Base-by-base conservation (phyloP, 1,140 invertebrate genomes). In the Macrobrachium nipponense region DNA sequence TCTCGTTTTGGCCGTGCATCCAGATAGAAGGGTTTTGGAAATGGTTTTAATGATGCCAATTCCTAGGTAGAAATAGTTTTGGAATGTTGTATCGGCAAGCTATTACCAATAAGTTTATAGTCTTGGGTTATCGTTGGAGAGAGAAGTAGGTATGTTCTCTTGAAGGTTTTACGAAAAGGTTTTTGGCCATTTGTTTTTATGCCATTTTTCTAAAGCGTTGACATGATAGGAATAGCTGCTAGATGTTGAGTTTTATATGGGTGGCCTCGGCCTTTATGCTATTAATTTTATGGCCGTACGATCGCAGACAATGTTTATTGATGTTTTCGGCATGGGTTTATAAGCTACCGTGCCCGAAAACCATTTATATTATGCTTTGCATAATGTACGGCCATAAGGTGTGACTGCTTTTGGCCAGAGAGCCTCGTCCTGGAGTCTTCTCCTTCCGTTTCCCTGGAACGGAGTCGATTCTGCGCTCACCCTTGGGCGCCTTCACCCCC, bases 41-140 rank as follows among this genome's bases (percentile, higher is more conserved):
- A 82, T 82, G 81, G 81, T 82, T 82, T 82, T 82, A 82, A 82
- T 82, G 81, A 82, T 82, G 81, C 81, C 81, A 82, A 82, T 82
- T 82, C 81, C 81, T 60, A 66, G 81, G 81, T 82, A 76, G 81
- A 82, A 82, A 82, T 82, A 82, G 72, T 82, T 82, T 75, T 59
- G 81, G 81, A 82, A 82, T 82, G 81, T 82, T 82, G 81, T 82
- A 82, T 82, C 81, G 81, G 81, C 81, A 76, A 82, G 81, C 81
- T 82, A 82, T 82, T 82, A 82, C 81, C 81, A 76, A 82, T 82
- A 82, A 82, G 81, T 82, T 82, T 82, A 82, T 82, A 82, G 81
- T 82, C 81, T 82, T 73, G 81, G 59, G 72, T 82, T 82, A 82
- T 73, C 81, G 81, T 82, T 82, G 64, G 27, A 36, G 70, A 43